phyloP scores from a whole-genome alignment of 2,888 invertebrate genomes.

The Phyto melanocephala region DNA sequence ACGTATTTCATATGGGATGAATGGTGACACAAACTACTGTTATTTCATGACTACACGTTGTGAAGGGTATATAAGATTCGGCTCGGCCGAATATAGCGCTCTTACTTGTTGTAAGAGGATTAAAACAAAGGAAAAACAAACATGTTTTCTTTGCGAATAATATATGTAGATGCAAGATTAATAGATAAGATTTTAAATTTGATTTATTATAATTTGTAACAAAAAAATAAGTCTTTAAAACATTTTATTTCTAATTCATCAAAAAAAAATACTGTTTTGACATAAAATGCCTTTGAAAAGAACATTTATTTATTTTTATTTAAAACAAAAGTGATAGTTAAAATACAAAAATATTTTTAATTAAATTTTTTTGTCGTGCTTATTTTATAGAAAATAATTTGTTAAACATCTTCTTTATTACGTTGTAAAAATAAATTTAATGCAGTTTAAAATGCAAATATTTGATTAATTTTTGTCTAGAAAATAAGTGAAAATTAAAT shows the following conservation, averaged over 20 bases:
- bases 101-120: neutral
- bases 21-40: too few species aligned
- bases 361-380: neutral
- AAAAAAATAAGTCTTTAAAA: neutral
- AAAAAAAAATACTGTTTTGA: neutral
- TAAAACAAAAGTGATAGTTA: conserved; percentile 18
- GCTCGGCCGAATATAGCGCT: too few species aligned
- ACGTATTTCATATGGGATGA: too few species aligned
- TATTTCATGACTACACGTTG: too few species aligned
- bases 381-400: conserved; percentile 3
- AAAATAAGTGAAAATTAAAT: too few species aligned
- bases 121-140: conserved; percentile 21
- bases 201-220: neutral
- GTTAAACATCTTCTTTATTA: neutral
- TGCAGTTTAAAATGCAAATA: too few species aligned
- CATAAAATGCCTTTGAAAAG: conserved; percentile 24
- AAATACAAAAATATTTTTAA: neutral
- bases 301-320: neutral
- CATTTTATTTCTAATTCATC: conserved; percentile 22
- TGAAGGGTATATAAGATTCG: too few species aligned
- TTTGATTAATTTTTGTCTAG: too few species aligned
- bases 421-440: neutral
- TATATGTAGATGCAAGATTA: too few species aligned
- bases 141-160: neutral
- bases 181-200: neutral